A percentile compares a stretch with the other conserved stretches of the same genome.
These are phyloP conservation scores for Lysandra coridon DNA, from an alignment of 2,888 invertebrate genomes.

Conservation along the genomic window DNA sequence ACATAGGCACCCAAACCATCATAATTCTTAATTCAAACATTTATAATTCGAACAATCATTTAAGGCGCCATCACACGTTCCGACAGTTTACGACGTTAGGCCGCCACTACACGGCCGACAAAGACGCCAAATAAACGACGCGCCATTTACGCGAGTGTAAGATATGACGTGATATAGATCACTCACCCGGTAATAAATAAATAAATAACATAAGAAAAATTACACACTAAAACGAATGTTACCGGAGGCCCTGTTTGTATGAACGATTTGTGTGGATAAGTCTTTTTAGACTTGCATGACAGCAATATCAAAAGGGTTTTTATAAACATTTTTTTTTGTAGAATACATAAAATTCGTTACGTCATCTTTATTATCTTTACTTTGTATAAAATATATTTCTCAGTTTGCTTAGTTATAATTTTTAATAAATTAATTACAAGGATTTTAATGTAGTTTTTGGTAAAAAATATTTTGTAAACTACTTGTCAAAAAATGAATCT, in stretches of 20 bases:
- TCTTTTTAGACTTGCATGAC: not conserved
- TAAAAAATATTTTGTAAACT: too few species aligned
- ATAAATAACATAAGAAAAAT: conserved; percentile 81
- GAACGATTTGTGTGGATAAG: conserved; percentile 53
- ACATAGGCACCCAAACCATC: not conserved
- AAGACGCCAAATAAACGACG: conserved; percentile 65
- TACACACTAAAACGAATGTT: conserved; percentile 80
- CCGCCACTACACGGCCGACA: conserved; percentile 48
- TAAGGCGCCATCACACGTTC: conserved; percentile 2
- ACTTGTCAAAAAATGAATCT: too few species aligned
- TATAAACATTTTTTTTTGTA: too few species aligned
- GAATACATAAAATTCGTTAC: too few species aligned
- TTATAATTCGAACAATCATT: conserved; percentile 15
- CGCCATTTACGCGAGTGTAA: conserved; percentile 79
- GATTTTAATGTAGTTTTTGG: too few species aligned
- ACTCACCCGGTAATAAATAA: conserved; percentile 80
- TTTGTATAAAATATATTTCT: too few species aligned
- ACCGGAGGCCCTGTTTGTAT: conserved; percentile 69
- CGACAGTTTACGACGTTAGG: conserved; percentile 40
- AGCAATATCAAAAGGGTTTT: too few species aligned
- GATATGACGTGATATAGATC: conserved; percentile 81
- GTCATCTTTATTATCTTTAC: too few species aligned
- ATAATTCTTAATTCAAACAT: not conserved
- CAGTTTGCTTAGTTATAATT: too few species aligned
- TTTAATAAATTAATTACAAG: too few species aligned